Percentiles rank a stretch among this genome's conserved stretches.
Conservation (phyloP, 2,113 vertebrate genomes). For the Albula glossodonta region DNA sequence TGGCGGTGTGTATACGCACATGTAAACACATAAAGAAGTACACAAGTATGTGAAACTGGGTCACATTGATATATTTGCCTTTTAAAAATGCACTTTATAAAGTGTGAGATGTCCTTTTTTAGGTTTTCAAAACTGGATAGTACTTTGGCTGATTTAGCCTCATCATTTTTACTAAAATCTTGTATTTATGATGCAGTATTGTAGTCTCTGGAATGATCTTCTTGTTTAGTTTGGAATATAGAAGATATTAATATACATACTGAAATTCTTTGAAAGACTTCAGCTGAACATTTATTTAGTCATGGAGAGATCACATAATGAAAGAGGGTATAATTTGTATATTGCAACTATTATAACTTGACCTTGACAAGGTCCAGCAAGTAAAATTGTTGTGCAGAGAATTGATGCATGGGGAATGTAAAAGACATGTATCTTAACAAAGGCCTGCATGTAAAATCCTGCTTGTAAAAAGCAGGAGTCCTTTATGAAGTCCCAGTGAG, state of each 20-base stretch:
- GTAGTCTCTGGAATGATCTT: not conserved
- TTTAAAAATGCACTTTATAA: not conserved
- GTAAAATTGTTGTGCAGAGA: slow-evolving; percentile 6
- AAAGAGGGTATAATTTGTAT: not conserved
- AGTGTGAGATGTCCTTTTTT: not conserved
- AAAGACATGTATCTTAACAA: not conserved
- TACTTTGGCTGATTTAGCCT: not conserved
- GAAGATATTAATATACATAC: not conserved
- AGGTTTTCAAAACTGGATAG: not conserved
- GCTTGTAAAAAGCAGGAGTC: not conserved
- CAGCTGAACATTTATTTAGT: not conserved
- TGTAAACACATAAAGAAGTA: not conserved
- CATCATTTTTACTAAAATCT: not conserved
- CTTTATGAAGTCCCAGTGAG: not conserved
- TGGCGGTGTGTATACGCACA: not conserved
- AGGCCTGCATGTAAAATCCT: not conserved
- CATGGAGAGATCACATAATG: not conserved
- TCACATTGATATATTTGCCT: not conserved
- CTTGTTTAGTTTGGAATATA: not conserved
- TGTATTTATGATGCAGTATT: not conserved
- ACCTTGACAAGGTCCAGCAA: not conserved
- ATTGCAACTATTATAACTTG: not conserved
- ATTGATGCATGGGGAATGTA: not conserved
- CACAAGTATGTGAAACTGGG: not conserved
- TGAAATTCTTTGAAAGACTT: not conserved